Base-by-base conservation (phyloP, 2,888 invertebrate species). In the Acanthopleura granulata region DNA sequence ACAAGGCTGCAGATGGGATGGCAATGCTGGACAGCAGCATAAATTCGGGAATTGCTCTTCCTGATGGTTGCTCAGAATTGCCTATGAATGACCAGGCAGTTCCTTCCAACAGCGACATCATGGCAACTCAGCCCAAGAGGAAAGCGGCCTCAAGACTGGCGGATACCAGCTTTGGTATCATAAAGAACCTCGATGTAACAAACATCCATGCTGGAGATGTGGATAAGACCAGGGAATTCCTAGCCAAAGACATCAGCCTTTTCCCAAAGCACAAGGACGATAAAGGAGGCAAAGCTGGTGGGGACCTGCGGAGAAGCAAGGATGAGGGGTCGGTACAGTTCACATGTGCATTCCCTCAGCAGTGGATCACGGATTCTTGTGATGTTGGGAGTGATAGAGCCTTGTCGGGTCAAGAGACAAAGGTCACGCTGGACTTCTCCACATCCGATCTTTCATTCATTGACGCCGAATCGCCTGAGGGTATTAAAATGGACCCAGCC, bases 151-250 rank as follows among this genome's bases (percentile, higher is more conserved):
- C 57, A n/a, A 40, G 40, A 40, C 40, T 40, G 9, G 3, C 57
- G 12, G 71, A 78, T 61, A 71, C 79, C 29, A 79, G 81, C 69
- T 90, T 90, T 81, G 90, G 90, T 18, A 78, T 86, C 9, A 89
- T 90, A 51, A 90, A 90, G 78, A 88, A 89, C 76, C 78, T 90
- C 18, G 87, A 87, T n/a, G 87, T 89, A 29, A 85, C 86, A 15
- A 89, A 89, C 79, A 88, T 89, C 69, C 83, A 86, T 74, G 75
- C 87, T 11, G 81, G 76, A 29, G 89, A 89, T 51, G 78, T 79
- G 1, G 88, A 89, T 76, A 90, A 90, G 76, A 89, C 87, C 12
- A 84, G 82, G 75, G 83, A 85, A 49, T 89, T 90, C 79, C 79
- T 82, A 22, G 80, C 79, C 70, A 89, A 89, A 77, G 85, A 86